These are phyloP conservation scores for Papilio polytes DNA, from an alignment of 1,140 invertebrate genomes.

Conservation along the genomic window DNA sequence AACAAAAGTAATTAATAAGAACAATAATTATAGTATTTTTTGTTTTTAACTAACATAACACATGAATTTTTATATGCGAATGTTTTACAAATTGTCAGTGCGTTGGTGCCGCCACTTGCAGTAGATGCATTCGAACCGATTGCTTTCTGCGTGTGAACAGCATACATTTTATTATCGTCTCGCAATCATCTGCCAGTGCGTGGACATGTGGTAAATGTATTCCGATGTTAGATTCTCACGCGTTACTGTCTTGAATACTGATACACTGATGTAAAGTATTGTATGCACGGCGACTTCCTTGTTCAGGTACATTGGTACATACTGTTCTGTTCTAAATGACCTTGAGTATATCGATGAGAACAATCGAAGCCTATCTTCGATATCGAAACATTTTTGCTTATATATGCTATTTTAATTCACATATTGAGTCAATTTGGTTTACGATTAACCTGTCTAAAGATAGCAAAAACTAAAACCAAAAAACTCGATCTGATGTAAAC, in stretches of 20 bases:
- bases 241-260: slow-evolving; percentile 49
- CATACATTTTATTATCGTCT: slow-evolving; percentile 40
- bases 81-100: background rate
- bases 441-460: no score
- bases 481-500: background rate
- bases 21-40: background rate
- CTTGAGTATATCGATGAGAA: background rate
- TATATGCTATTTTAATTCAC: no score
- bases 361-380: no score
- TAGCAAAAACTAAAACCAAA: no score
- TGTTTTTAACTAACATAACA: background rate
- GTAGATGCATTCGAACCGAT: slow-evolving; percentile 23
- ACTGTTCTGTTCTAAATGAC: background rate
- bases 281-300: slow-evolving; percentile 26
- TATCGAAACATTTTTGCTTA: no score
- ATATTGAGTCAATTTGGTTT: no score
- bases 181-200: slow-evolving; percentile 38
- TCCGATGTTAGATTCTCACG: slow-evolving; percentile 46
- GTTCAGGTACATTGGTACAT: background rate
- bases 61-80: background rate
- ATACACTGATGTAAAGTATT: slow-evolving; percentile 40
- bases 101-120: background rate
- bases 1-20: no score
- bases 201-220: slow-evolving; percentile 46
- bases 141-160: slow-evolving; percentile 34